Base-by-base conservation (phyloP, 2,888 invertebrate genomes). In the Cordylochernes scorpioides region DNA sequence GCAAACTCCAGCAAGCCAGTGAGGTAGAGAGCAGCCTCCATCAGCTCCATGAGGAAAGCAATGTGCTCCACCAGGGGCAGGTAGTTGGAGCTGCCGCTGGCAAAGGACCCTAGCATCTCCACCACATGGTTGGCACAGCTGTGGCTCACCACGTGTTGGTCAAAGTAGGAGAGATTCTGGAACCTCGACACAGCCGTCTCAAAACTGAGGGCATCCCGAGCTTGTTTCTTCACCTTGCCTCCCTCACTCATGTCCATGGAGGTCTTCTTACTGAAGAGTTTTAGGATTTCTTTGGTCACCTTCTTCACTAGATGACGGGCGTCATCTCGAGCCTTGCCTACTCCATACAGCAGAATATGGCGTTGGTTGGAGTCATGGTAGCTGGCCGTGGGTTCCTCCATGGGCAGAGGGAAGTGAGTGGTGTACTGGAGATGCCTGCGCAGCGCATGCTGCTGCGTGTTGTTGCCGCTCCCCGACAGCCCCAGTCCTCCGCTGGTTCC, bases 271-370 rank as follows among this genome's bases (percentile, higher is more conserved):
- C 80, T 77, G 49, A 88, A 94, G 14, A 94, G 57, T 54, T 88
- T 88, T 52, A 78, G 74, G 34, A 94, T 78, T 57, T 88, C 77
- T 57, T 88, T 88, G n/a, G 77, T 75, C 65, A 86, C 77, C 52
- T 82, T 84, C 52, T 86, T 88, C 5, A 88, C 71, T 2, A 70
- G 68, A 46, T 84, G 80, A 36, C 80, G 65, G 1, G 88, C 86
- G 44, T 84, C 84, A 45, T 97, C 91, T 15, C 91, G 60, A n/a
- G 77, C 71, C 36, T 77, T 66, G 0, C 86, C 88, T 1, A 91
- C 86, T 6, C 97, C 94, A 49, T 86, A 97, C 22, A 97, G 59
- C 27, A 94, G 58, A 15, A 91, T 75, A 46, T 88, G 78, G 0
- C 97, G 62, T 54, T 97, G 94, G 58, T 94, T 94, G 45, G 80